phyloP scores from a whole-genome alignment of 1,140 invertebrate species.

The Amphibalanus amphitrite region DNA sequence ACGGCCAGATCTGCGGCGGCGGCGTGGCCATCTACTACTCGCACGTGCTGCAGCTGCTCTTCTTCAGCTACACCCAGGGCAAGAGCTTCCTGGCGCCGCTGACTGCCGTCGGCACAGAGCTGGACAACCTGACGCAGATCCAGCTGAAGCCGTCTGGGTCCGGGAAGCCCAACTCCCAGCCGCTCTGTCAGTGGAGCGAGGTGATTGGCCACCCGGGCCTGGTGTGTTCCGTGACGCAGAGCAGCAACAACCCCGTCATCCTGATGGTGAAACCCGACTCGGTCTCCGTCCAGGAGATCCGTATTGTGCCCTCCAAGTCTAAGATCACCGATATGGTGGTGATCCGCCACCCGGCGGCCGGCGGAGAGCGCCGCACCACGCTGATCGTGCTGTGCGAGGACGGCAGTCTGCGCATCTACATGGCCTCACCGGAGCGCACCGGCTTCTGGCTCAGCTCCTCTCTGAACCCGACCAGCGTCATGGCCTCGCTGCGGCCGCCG shows the following conservation, averaged over 20 bases:
- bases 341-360: slow-evolving; percentile 52
- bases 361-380: slow-evolving; percentile 65
- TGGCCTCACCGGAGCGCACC: slow-evolving; percentile 34
- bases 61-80: slow-evolving; percentile 85
- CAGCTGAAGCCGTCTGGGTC: slow-evolving; percentile 15
- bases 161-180: slow-evolving; percentile 39
- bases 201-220: slow-evolving; percentile 85
- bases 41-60: slow-evolving; percentile 74
- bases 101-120: slow-evolving; percentile 16
- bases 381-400: slow-evolving; percentile 89
- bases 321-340: slow-evolving; percentile 95
- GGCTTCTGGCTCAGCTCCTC: slow-evolving; percentile 30
- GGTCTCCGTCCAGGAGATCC: slow-evolving; percentile 83
- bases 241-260: slow-evolving; percentile 83
- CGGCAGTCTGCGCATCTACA: slow-evolving; percentile 72
- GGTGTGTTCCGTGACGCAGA: slow-evolving; percentile 76
- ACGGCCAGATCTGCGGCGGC: slow-evolving; percentile 70
- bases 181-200: slow-evolving; percentile 91
- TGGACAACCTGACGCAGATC: slow-evolving; percentile 9
- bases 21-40: slow-evolving; percentile 95
- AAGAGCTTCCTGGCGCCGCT: slow-evolving; percentile 82
- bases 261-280: slow-evolving; percentile 77
- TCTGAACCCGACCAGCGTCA: slow-evolving; percentile 31
- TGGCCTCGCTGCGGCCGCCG: slow-evolving; percentile 27
- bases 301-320: slow-evolving; percentile 68